phyloP scores from a whole-genome alignment of 2,888 invertebrate genomes.

The Thereva unica region DNA sequence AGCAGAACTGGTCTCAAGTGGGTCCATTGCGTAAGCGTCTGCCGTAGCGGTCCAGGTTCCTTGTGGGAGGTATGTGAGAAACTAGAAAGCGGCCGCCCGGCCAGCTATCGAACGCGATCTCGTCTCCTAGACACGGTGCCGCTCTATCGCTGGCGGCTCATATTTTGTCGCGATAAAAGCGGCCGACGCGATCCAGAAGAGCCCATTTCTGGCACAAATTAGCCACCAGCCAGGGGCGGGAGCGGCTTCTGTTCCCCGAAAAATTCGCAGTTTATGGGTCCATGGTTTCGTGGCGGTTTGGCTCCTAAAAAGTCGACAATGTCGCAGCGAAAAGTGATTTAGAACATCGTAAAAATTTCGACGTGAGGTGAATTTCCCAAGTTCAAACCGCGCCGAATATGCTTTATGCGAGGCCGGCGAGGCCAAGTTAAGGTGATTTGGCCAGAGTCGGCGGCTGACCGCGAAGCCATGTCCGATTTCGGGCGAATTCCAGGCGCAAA shows the following conservation, averaged over 20 bases:
- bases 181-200: slow-evolving; percentile 6
- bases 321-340: slow-evolving; percentile 29
- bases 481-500: too few relatives aligned
- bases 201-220: slow-evolving; percentile 25
- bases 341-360: slow-evolving; percentile 18
- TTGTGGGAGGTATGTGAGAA: slow-evolving; percentile 24
- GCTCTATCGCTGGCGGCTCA: slow-evolving; percentile 9
- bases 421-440: too few relatives aligned
- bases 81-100: slow-evolving; percentile 2
- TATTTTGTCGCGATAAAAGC: slow-evolving; percentile 19
- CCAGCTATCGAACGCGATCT: slow-evolving; percentile 22
- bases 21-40: slow-evolving; percentile 25
- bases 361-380: slow-evolving; percentile 17
- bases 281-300: slow-evolving; percentile 17
- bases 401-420: too few relatives aligned
- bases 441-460: too few relatives aligned
- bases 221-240: slow-evolving; percentile 11
- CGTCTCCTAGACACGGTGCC: slow-evolving; percentile 23
- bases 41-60: neutral
- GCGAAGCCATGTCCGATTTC: too few relatives aligned
- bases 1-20: slow-evolving; percentile 27
- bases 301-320: slow-evolving; percentile 24
- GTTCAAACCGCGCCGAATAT: too few relatives aligned
- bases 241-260: slow-evolving; percentile 26
- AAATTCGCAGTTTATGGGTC: slow-evolving; percentile 27